phyloP scores from a whole-genome alignment of 2,888 invertebrate genomes.

The Mesochorus sp. region DNA sequence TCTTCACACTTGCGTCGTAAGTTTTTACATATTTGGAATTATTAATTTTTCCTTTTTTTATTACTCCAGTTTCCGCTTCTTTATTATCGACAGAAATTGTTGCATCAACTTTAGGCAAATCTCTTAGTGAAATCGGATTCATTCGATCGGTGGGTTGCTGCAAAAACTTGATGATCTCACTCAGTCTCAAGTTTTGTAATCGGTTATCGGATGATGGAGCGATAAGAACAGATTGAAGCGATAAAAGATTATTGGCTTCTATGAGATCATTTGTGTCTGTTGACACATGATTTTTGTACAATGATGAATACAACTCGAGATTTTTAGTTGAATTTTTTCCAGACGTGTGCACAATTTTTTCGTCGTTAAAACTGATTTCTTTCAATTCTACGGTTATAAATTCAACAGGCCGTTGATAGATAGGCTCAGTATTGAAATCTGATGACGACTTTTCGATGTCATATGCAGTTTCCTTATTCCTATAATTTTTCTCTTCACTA shows the following conservation, averaged over 20 bases:
- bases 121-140: not conserved
- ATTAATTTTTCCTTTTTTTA: not conserved
- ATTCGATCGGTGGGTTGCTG: not conserved
- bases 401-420: not conserved
- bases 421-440: not conserved
- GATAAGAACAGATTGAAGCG: not conserved
- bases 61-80: not conserved
- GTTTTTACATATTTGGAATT: not conserved
- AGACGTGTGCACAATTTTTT: conserved; percentile 12
- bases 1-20: not conserved
- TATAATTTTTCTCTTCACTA: not conserved
- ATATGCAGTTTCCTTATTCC: not conserved
- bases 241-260: conserved; percentile 7
- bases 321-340: not conserved
- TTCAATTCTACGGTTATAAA: conserved; percentile 26
- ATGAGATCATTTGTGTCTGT: conserved; percentile 45
- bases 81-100: not conserved
- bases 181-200: not conserved
- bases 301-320: not conserved
- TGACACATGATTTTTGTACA: conserved; percentile 25
- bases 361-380: conserved; percentile 9
- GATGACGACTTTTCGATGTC: not conserved
- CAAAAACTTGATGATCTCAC: conserved; percentile 33
- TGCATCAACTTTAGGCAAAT: not conserved
- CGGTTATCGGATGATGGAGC: not conserved